Evolutionary conservation across 2,797 vertebrate species (phyloP), one percentile per base, ranked within the genome.

Genomic region (Hyperoplus immaculatus): DNA sequence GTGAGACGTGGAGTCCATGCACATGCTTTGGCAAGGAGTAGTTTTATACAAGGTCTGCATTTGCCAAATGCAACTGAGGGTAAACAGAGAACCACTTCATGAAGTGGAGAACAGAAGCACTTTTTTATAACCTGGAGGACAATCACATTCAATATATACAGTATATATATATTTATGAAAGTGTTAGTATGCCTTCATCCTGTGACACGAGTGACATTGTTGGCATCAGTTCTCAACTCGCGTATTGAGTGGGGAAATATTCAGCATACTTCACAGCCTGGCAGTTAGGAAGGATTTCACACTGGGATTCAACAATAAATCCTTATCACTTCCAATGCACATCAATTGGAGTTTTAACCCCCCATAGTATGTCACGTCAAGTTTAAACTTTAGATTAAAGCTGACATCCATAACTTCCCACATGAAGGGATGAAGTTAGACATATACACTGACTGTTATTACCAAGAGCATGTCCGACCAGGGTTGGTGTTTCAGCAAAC

Each of bases 1-100:
- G 69, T 69, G 43, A 82, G 57, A 80, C 57, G 21, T 11, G 18
- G 43, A 49, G 58, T 45, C 75, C 18, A 65, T 59, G 80, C 42
- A 45, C 63, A 38, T 38, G 42, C 60, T 36, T 58, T 15, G 21
- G 6, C 5, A 1, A 11, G 7, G 54, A 54, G 49, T 13, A 60
- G 49, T 39, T 81, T 65, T 29, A 70, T 50, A 29, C 59, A 54
- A 75, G 53, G 57, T 29, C 29, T 29, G 29, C 29, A 29, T 29
- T 29, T 29, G 29, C 29, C 29, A 29, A 29, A 29, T 29, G 29
- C 29, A 29, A 29, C 29, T 29, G 29, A 29, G 29, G 29, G 29
- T 29, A 29, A 29, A 29, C 29, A 29, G 29, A 29, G 29, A 29
- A 29, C 29, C 29, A 29, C 29, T 29, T 29, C 29, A 65, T 14